Conservation (phyloP, 2,888 invertebrate species). For the Leptinotarsa rubiginosa region DNA sequence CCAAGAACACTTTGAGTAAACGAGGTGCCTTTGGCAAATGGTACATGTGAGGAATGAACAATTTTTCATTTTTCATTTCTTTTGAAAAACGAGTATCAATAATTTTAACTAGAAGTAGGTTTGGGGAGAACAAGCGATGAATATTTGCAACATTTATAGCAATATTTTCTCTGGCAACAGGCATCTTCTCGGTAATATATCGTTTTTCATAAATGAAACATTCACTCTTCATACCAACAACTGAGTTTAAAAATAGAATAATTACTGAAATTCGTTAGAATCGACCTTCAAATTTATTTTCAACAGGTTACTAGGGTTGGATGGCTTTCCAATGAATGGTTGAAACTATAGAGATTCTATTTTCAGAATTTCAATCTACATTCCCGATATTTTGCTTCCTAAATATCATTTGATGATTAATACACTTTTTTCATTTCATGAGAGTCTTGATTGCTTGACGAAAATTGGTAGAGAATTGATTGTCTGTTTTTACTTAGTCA, state of each 20-base stretch:
- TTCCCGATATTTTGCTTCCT: not conserved
- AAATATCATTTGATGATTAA: not conserved
- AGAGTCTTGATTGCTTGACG: too few relatives aligned
- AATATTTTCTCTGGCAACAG: not conserved
- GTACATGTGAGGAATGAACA: too few relatives aligned
- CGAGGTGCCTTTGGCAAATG: too few relatives aligned
- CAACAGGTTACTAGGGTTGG: conserved; percentile 21
- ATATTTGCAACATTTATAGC: not conserved
- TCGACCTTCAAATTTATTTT: conserved; percentile 14
- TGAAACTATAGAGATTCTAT: not conserved
- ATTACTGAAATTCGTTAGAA: conserved; percentile 13
- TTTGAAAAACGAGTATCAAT: too few relatives aligned
- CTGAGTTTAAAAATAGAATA: conserved; percentile 14
- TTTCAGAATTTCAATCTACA: not conserved
- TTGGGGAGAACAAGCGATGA: not conserved
- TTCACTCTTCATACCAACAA: conserved; percentile 10
- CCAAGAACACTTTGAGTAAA: too few relatives aligned
- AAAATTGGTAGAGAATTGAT: too few relatives aligned
- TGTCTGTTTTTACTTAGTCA: too few relatives aligned
- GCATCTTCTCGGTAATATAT: not conserved
- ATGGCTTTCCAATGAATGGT: not conserved
- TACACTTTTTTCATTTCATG: too few relatives aligned
- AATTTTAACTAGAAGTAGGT: too few relatives aligned
- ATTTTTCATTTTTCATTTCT: too few relatives aligned
- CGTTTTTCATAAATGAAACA: conserved; percentile 11